Evolutionary conservation across 2,113 vertebrate species (phyloP).

Genomic region (Ciconia maguari): DNA sequence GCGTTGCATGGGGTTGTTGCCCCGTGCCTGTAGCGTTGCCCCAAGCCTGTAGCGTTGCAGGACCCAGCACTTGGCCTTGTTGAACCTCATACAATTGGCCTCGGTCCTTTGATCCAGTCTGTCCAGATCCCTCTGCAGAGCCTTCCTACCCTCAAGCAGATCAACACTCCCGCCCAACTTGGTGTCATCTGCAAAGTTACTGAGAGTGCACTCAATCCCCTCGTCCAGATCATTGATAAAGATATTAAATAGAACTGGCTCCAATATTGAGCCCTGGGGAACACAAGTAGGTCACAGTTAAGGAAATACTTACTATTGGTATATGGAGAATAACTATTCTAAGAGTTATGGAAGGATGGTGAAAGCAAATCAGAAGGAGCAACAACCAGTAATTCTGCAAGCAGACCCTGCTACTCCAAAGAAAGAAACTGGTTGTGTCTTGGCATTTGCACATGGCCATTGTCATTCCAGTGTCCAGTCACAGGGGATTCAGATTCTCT

Average conservation of each 20-base stretch:
- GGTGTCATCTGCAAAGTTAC: not conserved
- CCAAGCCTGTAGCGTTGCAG: no score
- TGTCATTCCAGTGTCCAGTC: not conserved
- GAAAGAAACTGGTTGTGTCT: not conserved
- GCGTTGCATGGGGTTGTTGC: no score
- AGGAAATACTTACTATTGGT: not conserved
- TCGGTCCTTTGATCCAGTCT: no score
- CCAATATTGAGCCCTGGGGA: not conserved
- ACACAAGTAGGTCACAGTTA: not conserved
- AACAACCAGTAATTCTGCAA: not conserved
- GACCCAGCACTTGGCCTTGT: no score
- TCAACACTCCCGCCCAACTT: not conserved
- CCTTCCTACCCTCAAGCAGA: no score
- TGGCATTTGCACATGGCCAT: not conserved
- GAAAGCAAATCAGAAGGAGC: not conserved
- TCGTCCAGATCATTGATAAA: not conserved
- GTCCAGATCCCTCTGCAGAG: no score
- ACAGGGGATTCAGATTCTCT: not conserved
- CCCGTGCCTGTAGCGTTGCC: no score
- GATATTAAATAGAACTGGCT: not conserved
- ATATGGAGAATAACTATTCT: not conserved
- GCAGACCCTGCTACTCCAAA: not conserved
- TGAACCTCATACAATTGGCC: no score
- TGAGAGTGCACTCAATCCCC: no score
- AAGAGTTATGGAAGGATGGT: not conserved